phyloP scores from a whole-genome alignment of 2,113 vertebrate genomes.

The Pseudolaguvia tuberculata region DNA sequence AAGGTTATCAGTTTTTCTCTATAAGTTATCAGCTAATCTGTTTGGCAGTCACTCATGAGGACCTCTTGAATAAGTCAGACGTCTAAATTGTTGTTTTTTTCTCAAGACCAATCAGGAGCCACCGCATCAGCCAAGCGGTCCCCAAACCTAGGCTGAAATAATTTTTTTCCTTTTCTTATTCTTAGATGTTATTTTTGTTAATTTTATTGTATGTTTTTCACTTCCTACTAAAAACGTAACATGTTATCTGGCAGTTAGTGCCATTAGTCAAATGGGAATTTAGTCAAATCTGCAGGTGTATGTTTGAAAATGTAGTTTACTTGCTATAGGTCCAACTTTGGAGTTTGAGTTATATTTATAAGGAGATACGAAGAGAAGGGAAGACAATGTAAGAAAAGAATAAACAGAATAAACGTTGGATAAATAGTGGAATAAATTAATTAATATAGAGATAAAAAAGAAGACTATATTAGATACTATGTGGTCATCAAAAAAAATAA shows the following conservation, averaged over 20 bases:
- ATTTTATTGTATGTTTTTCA: too few species aligned
- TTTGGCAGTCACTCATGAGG: neutral
- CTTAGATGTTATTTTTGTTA: too few species aligned
- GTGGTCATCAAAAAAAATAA: neutral
- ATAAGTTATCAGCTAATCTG: slow-evolving; percentile 26
- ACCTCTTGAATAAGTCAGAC: neutral
- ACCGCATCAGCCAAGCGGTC: neutral
- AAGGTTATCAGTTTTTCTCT: slow-evolving; percentile 7
- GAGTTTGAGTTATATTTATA: neutral
- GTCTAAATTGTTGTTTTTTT: neutral
- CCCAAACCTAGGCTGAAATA: neutral
- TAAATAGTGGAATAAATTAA: neutral
- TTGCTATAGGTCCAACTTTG: neutral
- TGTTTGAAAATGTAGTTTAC: neutral
- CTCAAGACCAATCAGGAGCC: neutral
- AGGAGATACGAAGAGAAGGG: too few species aligned
- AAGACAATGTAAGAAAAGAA: neutral
- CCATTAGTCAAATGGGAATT: neutral
- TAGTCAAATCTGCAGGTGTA: neutral
- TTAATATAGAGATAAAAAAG: neutral
- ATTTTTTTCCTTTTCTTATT: neutral
- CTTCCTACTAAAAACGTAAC: neutral
- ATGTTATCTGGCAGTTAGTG: neutral
- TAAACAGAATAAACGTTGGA: neutral
- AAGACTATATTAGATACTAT: neutral